Evolutionary conservation across 1,140 invertebrate species (phyloP), one percentile per base, ranked within the genome.

Genomic region (Hycleus phaleratus): DNA sequence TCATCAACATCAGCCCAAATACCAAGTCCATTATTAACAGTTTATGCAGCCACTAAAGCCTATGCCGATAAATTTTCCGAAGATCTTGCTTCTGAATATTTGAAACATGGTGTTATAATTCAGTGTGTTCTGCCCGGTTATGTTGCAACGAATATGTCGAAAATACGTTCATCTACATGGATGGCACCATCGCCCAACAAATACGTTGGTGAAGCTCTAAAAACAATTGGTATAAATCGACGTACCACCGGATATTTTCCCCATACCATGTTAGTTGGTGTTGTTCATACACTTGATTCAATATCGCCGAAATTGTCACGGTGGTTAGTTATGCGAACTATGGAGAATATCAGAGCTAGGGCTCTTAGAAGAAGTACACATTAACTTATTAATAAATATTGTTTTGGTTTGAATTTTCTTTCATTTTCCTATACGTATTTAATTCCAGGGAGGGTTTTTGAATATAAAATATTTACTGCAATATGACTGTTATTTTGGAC

Each of bases 141-240:
- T 65, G 93, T 98, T 0, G 89, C 91, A 3, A 93, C 93, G 0
- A 96, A 95, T 65, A 92, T 97, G 92, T 89, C 90, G 12, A 90
- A 89, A 68, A 90, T 96, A 53, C 82, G 83, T 38, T 84, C 82
- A 60, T 76, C 88, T n/a, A 85, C 84, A 2, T 81, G 89, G 72
- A 85, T 91, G 75, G 86, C 86, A 9, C 94, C 93, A 0, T 82
- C 83, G 0, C 84, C 93, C 0, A 78, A 84, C 2, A 80, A 77
- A 9, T 97, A 85, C 75, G 93, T 95, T 3, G 78, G 82, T 49
- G 79, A 84, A 1, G 85, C 91, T 0, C 73, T 97, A 4, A 82
- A 79, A 59, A 88, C 89, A 10, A 78, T 91, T 25, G 91, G 91
- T 10, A 81, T 91, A 45, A 81, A 85, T 60, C 75, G 76, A 2